Conservation (phyloP, 2,888 invertebrate species). For the Petrolisthes manimaculis region DNA sequence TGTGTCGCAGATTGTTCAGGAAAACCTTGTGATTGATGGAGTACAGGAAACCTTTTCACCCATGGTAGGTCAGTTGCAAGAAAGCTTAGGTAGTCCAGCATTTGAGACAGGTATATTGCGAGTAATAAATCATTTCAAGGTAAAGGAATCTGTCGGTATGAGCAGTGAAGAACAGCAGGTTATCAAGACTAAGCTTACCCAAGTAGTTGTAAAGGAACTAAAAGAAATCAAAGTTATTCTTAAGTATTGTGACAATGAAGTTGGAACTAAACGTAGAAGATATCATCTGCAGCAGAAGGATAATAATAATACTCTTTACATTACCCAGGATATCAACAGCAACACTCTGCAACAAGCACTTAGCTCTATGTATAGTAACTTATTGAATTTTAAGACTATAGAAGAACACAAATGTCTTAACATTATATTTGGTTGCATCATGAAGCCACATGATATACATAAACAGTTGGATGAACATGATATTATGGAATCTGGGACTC, state of each 20-base stretch:
- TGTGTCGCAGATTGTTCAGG: constrained; percentile 13
- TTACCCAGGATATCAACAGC: too few species aligned
- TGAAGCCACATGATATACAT: constrained; percentile 24
- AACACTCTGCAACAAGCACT: neutral
- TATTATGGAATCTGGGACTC: constrained; percentile 2
- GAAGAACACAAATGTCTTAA: neutral
- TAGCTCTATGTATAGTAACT: neutral
- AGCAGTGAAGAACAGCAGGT: neutral
- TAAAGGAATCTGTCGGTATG: neutral
- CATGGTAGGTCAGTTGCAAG: neutral
- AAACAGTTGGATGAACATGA: neutral
- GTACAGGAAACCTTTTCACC: neutral
- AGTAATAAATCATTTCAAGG: constrained; percentile 28
- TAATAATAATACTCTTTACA: too few species aligned
- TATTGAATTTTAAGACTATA: neutral
- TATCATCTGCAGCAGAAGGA: neutral
- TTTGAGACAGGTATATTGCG: constrained; percentile 25
- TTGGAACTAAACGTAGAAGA: neutral
- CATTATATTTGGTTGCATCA: neutral
- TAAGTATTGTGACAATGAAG: neutral
- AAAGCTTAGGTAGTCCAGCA: neutral
- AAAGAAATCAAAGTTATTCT: neutral
- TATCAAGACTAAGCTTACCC: neutral
- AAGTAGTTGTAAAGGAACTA: constrained; percentile 9
- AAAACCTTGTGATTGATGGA: constrained; percentile 9